phyloP scores from a whole-genome alignment of 2,113 vertebrate genomes.

The Antechinus stuartii region DNA sequence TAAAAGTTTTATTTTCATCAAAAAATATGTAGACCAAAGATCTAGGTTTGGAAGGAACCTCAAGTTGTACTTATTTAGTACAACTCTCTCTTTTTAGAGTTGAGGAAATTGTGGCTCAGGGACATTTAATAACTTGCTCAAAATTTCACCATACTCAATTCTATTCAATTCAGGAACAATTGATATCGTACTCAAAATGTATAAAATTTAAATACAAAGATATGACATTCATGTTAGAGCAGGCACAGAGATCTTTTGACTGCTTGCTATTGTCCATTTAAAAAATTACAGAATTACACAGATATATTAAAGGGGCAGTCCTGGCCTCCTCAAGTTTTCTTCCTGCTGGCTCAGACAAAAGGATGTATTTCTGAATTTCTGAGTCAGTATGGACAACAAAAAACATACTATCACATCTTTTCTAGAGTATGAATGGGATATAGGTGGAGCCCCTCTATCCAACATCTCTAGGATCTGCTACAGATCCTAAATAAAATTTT shows the following conservation, averaged over 20 bases:
- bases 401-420: background rate
- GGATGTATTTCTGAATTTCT: background rate
- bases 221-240: background rate
- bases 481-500: background rate
- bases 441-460: background rate
- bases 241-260: background rate
- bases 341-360: background rate
- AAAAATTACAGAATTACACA: background rate
- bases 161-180: background rate
- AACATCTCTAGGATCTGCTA: background rate
- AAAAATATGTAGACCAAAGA: background rate
- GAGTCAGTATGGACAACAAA: background rate
- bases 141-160: background rate
- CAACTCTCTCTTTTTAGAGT: background rate
- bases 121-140: background rate
- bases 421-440: background rate
- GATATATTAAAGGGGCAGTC: background rate
- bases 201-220: background rate
- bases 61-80: background rate
- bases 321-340: background rate
- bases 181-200: background rate
- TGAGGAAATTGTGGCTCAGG: background rate
- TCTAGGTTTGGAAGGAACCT: background rate
- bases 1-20: background rate
- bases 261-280: background rate